A percentile compares a stretch with the other conserved stretches of the same genome.
phyloP scores from a whole-genome alignment of 2,113 vertebrate genomes.

The Leucopsar rothschildi region DNA sequence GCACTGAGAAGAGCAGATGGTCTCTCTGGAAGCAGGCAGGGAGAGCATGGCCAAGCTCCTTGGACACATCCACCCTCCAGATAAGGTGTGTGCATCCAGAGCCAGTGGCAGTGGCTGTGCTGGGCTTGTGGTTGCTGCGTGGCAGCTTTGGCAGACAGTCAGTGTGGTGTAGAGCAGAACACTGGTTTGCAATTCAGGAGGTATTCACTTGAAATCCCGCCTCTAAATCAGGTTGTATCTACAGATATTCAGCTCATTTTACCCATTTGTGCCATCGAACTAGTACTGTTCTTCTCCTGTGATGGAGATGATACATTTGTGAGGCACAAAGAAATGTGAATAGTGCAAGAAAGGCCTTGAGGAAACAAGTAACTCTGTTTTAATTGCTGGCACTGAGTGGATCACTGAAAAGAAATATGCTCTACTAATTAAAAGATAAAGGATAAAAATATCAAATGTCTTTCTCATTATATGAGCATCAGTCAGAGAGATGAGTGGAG shows the following conservation, averaged over 20 bases:
- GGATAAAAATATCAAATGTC: slow-evolving; percentile 20
- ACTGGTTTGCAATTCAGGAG: background rate
- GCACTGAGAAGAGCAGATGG: background rate
- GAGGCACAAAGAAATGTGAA: background rate
- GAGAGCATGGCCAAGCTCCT: background rate
- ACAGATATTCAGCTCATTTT: background rate
- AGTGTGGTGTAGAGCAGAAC: background rate
- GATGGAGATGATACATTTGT: background rate
- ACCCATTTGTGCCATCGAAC: background rate
- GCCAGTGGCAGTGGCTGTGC: background rate
- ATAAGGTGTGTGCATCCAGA: background rate
- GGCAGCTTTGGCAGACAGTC: background rate
- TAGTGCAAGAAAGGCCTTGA: background rate
- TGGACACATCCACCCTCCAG: background rate
- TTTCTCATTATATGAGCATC: background rate
- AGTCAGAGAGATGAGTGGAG: background rate
- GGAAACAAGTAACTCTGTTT: background rate
- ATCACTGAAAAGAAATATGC: background rate
- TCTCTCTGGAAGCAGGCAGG: background rate
- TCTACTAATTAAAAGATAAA: slow-evolving; percentile 31
- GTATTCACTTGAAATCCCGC: background rate
- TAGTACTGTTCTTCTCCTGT: background rate
- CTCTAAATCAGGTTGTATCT: background rate
- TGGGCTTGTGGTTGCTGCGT: rapidly evolving
- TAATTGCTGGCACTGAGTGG: background rate